Evolutionary conservation across 2,113 vertebrate genomes (phyloP), one percentile per base, ranked within the genome.

Genomic region (Phyllostomus hastatus): DNA sequence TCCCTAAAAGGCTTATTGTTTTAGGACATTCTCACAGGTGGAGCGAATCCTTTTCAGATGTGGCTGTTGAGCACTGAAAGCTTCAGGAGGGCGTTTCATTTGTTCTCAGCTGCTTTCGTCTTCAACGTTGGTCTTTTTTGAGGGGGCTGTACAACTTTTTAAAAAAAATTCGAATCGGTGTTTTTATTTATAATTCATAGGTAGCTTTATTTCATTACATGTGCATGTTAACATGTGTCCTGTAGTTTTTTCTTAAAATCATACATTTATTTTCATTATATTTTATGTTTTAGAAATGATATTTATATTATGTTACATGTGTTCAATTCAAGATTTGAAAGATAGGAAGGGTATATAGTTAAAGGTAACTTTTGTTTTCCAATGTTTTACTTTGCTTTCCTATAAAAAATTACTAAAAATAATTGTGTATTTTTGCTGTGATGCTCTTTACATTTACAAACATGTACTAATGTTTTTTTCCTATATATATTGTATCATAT

Each of bases 171-270:
- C 4, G 12, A 79, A 61, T 86, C 66, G 66, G 10, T 80, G 17
- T 88, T 86, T 95, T 86, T 76, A 50, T 90, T 91, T 93, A 48
- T 90, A 88, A 61, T 59, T 57, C 7, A 50, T 50, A 59, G 33
- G 4, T 69, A 80, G 48, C 28, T 93, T 54, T 70, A 80, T 94
- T 93, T 88, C 15, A 59, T 81, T 67, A 70, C 24, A 33, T 64
- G 15, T 67, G 5, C 12, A 82, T 28, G 43, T 59, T 73, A 61
- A n/a, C 84, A 69, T 75, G 31, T 7, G 3, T 92, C 72, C 31
- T 90, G 2, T 22, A 22, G 8, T n/a, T 82, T 96, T 87, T 78
- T 20, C 22, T 80, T 80, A 86, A 26, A 94, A 28, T n/a, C 28
- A 76, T 50, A 6, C 75, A 24, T 33, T 88, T 96, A 86, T 82